Evolutionary conservation across 1,140 invertebrate species (phyloP).

Genomic region (Cotesia vestalis): DNA sequence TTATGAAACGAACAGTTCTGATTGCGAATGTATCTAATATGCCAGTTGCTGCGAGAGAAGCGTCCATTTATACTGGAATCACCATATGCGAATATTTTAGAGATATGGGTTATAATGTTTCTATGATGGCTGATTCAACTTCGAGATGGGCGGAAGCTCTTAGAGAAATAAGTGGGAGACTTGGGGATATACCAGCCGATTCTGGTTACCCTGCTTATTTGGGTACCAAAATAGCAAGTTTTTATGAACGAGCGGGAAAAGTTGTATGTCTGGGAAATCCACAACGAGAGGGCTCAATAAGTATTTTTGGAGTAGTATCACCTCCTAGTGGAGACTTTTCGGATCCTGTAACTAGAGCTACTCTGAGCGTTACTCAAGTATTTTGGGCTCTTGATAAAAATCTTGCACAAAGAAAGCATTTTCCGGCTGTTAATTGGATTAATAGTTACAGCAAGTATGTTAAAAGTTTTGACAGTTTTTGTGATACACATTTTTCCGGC

Average conservation of each 20-base stretch:
- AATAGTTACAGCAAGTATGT: constrained; percentile 99
- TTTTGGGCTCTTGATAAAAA: constrained; percentile 99
- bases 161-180: constrained; percentile 99
- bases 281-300: constrained; percentile 96
- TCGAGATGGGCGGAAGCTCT: constrained; percentile 99
- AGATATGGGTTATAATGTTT: constrained; percentile 99
- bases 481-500: constrained; percentile 97
- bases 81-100: constrained; percentile 98
- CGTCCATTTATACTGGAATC: constrained; percentile 99
- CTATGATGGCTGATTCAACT: constrained; percentile 99
- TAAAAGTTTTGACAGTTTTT: constrained; percentile 97
- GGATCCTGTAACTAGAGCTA: constrained; percentile 99
- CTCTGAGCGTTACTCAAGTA: constrained; percentile 95
- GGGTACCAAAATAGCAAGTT: constrained; percentile 96
- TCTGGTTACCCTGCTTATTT: constrained; percentile 99
- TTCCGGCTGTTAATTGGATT: constrained; percentile 99
- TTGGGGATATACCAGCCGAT: constrained; percentile 99
- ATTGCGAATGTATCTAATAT: constrained; percentile 99
- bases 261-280: constrained; percentile 98
- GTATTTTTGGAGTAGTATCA: constrained; percentile 99
- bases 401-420: constrained; percentile 98
- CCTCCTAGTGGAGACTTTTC: constrained; percentile 99
- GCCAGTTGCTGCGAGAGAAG: constrained; percentile 99
- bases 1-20: constrained; percentile 99
- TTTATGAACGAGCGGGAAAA: constrained; percentile 98